phyloP scores from a whole-genome alignment of 1,140 invertebrate genomes.

The Globodera rostochiensis region DNA sequence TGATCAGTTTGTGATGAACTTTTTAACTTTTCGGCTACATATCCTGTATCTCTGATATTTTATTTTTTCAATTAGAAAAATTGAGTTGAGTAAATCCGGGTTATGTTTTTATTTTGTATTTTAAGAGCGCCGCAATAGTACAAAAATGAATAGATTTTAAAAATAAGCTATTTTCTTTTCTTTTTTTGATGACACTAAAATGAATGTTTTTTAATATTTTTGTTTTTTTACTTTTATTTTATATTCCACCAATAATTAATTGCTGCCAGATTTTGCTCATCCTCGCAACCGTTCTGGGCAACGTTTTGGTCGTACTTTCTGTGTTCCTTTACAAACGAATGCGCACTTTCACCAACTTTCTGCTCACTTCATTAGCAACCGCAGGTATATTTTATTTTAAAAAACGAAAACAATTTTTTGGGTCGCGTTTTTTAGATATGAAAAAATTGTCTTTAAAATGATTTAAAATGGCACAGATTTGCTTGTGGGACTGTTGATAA shows the following conservation, averaged over 20 bases:
- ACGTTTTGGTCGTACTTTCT: slow-evolving; percentile 63
- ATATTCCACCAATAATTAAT: slow-evolving; percentile 18
- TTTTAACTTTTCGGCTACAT: no score
- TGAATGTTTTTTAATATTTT: background rate
- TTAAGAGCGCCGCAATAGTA: no score
- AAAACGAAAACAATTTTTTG: slow-evolving; percentile 2
- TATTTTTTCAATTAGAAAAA: no score
- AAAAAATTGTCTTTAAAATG: slow-evolving; percentile 21
- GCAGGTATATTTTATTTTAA: slow-evolving; percentile 50
- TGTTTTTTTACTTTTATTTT: slow-evolving; percentile 26
- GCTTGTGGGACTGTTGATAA: slow-evolving; percentile 69
- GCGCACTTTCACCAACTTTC: slow-evolving; percentile 65
- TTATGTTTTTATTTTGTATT: no score
- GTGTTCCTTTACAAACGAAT: slow-evolving; percentile 65
- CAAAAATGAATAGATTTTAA: no score
- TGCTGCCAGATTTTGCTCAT: slow-evolving; percentile 58
- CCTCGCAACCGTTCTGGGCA: slow-evolving; percentile 62
- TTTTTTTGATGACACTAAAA: background rate
- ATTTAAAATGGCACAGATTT: slow-evolving; percentile 67
- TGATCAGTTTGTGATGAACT: no score
- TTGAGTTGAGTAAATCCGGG: no score
- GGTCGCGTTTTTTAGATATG: background rate
- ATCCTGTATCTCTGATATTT: no score
- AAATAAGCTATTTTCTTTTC: background rate
- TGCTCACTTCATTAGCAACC: slow-evolving; percentile 64